These are phyloP conservation scores for Cephus rjabovi DNA, from an alignment of 2,888 invertebrate species.

Conservation along the genomic window DNA sequence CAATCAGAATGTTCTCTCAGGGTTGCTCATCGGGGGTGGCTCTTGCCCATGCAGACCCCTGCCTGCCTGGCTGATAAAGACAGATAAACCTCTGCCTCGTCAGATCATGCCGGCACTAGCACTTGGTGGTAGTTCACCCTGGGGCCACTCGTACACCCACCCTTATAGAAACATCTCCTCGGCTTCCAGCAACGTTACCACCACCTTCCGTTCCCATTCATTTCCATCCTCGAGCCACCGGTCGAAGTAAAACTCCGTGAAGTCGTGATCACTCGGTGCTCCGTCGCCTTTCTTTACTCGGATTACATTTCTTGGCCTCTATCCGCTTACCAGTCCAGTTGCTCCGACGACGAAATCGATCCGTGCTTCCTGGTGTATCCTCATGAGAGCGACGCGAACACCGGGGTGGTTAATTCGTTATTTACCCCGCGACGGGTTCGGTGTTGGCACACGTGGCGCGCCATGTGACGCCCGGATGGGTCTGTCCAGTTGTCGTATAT, in stretches of 20 bases:
- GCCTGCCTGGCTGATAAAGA: constrained; percentile 49
- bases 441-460: constrained; percentile 57
- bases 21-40: constrained; percentile 33
- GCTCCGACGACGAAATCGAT: background rate
- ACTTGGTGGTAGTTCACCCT: constrained; percentile 40
- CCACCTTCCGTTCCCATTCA: constrained; percentile 30
- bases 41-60: constrained; percentile 29
- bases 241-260: constrained; percentile 24
- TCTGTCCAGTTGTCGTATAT: constrained; percentile 32
- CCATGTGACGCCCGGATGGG: constrained; percentile 57
- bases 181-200: constrained; percentile 20
- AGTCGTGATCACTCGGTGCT: constrained; percentile 32
- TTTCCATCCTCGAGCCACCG: constrained; percentile 13
- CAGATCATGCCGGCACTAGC: constrained; percentile 49
- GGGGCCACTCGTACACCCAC: constrained; percentile 25
- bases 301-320: constrained; percentile 28
- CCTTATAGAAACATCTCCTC: constrained; percentile 21
- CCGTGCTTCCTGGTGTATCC: background rate
- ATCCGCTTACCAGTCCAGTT: background rate
- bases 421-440: constrained; percentile 55
- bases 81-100: constrained; percentile 41
- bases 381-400: background rate
- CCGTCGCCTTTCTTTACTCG: constrained; percentile 43
- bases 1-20: constrained; percentile 44
- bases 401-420: constrained; percentile 44